These are phyloP conservation scores for Oncopodura yosiiana DNA, from an alignment of 1,140 invertebrate species.

Conservation along the genomic window DNA sequence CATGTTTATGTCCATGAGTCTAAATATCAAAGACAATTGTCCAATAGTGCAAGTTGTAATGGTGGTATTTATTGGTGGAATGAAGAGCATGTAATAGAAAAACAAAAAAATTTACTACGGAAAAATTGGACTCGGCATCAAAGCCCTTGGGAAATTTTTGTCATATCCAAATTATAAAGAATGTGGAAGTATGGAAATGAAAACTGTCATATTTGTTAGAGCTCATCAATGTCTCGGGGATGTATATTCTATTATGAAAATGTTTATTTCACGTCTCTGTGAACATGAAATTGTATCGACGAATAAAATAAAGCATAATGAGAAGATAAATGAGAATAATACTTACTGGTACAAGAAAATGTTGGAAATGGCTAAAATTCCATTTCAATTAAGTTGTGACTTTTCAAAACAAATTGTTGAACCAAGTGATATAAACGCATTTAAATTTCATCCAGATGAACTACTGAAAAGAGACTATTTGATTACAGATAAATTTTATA, in stretches of 20 bases:
- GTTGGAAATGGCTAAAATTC: constrained; percentile 2
- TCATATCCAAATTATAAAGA: constrained; percentile 9
- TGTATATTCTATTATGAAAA: constrained; percentile 9
- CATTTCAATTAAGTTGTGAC: constrained; percentile 6
- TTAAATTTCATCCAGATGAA: constrained; percentile 10
- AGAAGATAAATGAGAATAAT: neutral
- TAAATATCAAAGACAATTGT: too few relatives aligned
- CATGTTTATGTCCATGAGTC: constrained; percentile 20
- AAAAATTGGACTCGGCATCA: constrained; percentile 17
- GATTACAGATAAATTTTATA: constrained; percentile 17
- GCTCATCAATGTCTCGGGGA: constrained; percentile 15
- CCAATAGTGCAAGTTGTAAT: constrained; percentile 8
- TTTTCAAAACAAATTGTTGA: constrained; percentile 15
- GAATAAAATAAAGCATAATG: neutral
- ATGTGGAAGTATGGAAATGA: neutral
- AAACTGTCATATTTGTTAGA: constrained; percentile 13
- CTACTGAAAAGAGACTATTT: constrained; percentile 21
- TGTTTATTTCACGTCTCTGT: constrained; percentile 4
- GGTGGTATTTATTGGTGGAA: constrained; percentile 17
- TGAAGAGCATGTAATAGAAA: constrained; percentile 10
- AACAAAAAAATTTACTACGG: constrained; percentile 16
- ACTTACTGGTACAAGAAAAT: neutral
- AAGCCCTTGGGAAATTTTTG: constrained; percentile 20
- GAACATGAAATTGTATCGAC: neutral
- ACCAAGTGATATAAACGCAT: constrained; percentile 7